phyloP scores from a whole-genome alignment of 2,888 invertebrate species.

The Idaea dimidiata region DNA sequence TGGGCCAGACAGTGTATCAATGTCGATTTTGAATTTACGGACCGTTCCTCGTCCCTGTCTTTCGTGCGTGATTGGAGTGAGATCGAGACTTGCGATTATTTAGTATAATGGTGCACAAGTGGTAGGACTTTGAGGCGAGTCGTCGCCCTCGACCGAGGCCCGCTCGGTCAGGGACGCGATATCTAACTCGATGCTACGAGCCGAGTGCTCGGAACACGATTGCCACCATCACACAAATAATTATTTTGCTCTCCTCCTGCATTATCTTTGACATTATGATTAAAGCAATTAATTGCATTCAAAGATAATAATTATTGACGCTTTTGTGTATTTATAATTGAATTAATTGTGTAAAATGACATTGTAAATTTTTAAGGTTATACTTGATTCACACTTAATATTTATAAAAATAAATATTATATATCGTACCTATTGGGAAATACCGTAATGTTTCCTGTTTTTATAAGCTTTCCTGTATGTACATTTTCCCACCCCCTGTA shows the following conservation, averaged over 20 bases:
- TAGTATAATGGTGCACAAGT: slow-evolving; percentile 26
- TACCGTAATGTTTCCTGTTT: not conserved
- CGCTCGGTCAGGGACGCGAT: slow-evolving; percentile 70
- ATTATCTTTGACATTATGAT: not conserved
- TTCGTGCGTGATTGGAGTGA: slow-evolving; percentile 21
- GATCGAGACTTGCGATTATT: slow-evolving; percentile 22
- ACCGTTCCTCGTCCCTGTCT: slow-evolving; percentile 16
- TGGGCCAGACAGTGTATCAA: slow-evolving; percentile 28
- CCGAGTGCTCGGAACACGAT: not conserved
- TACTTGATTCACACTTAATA: too few relatives aligned
- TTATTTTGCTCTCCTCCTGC: slow-evolving; percentile 7
- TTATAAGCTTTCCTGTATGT: not conserved
- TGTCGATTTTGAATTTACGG: slow-evolving; percentile 32
- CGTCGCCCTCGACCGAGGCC: slow-evolving; percentile 73
- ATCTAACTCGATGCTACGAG: slow-evolving; percentile 52
- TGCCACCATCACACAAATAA: slow-evolving; percentile 32
- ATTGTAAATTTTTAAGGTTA: not conserved
- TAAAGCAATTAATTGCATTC: not conserved
- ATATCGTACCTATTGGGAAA: not conserved
- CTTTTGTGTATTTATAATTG: not conserved
- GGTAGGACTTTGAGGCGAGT: slow-evolving; percentile 43
- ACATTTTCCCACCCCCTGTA: slow-evolving; percentile 6
- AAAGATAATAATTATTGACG: not conserved
- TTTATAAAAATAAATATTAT: not conserved
- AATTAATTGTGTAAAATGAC: not conserved